Evolutionary conservation across 2,797 vertebrate genomes (phyloP).

Genomic region (Hoplostethus atlanticus): DNA sequence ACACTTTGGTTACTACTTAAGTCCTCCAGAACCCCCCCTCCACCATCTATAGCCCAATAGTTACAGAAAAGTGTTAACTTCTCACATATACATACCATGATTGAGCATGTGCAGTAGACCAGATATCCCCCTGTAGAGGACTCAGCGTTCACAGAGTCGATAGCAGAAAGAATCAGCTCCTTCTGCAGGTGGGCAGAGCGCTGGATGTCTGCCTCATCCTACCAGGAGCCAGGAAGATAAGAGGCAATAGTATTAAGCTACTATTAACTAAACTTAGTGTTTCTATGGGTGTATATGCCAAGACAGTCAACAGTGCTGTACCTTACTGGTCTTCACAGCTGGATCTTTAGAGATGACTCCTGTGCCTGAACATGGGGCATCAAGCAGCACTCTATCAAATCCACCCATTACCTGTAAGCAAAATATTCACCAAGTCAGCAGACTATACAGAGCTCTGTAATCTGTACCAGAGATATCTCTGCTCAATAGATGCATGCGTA

Average conservation of each 20-base stretch:
- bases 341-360: slow-evolving; percentile 98
- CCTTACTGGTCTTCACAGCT: slow-evolving; percentile 96
- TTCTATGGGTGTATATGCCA: not conserved
- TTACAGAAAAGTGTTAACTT: not conserved
- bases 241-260: slow-evolving; percentile 1
- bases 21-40: too few relatives aligned
- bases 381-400: slow-evolving; percentile 95
- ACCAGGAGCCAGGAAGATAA: slow-evolving; percentile 17
- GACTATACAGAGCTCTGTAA: not conserved
- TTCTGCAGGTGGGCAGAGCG: slow-evolving; percentile 97
- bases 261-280: not conserved
- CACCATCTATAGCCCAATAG: too few relatives aligned
- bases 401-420: slow-evolving; percentile 91
- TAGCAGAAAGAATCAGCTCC: slow-evolving; percentile 93
- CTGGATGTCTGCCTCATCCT: slow-evolving; percentile 92
- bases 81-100: slow-evolving; percentile 85
- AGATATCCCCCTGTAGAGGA: slow-evolving; percentile 93
- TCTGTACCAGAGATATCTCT: not conserved
- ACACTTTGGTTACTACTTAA: slow-evolving; percentile 23
- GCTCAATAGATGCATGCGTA: not conserved
- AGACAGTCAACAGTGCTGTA: slow-evolving; percentile 45
- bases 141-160: slow-evolving; percentile 93
- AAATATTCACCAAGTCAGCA: slow-evolving; percentile 16
- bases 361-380: slow-evolving; percentile 98
- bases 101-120: slow-evolving; percentile 96